A percentile compares a stretch with the other conserved stretches of the same genome.
These are phyloP conservation scores for Balaeniceps rex DNA, from an alignment of 2,113 vertebrate genomes.

Conservation along the genomic window DNA sequence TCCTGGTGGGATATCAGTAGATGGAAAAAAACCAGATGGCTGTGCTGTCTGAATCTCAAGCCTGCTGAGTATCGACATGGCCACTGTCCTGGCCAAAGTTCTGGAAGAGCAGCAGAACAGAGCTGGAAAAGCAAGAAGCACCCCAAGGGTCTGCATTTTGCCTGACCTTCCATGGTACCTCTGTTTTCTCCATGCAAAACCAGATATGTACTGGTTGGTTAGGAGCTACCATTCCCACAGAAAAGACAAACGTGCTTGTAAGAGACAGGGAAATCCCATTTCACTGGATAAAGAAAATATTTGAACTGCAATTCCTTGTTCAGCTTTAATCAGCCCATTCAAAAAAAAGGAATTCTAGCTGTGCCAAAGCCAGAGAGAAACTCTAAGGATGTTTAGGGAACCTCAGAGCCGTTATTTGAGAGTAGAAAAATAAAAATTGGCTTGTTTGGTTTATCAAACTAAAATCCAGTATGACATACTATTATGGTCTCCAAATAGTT, in stretches of 20 bases:
- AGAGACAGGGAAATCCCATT: neutral
- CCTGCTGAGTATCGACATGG: neutral
- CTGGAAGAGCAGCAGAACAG: neutral
- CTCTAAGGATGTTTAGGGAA: neutral
- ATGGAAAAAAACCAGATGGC: neutral
- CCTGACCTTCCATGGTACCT: neutral
- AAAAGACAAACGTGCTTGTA: neutral
- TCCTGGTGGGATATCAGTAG: neutral
- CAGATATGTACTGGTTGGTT: neutral
- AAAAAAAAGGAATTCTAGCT: neutral
- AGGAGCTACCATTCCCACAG: neutral
- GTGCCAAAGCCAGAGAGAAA: neutral
- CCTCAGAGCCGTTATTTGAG: neutral
- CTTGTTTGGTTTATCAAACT: neutral
- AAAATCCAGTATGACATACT: neutral
- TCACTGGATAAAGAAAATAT: neutral
- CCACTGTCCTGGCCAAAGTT: neutral
- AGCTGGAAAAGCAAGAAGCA: neutral
- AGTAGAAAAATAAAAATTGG: neutral
- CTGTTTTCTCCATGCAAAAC: neutral
- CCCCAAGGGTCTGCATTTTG: neutral
- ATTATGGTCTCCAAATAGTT: neutral
- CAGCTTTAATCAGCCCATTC: neutral
- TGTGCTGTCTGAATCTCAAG: neutral
- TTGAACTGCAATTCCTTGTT: neutral